A percentile compares a stretch with the other conserved stretches of the same genome.
Evolutionary conservation across 2,797 vertebrate genomes (phyloP).

Genomic region (Schizopygopsis malacanthus): DNA sequence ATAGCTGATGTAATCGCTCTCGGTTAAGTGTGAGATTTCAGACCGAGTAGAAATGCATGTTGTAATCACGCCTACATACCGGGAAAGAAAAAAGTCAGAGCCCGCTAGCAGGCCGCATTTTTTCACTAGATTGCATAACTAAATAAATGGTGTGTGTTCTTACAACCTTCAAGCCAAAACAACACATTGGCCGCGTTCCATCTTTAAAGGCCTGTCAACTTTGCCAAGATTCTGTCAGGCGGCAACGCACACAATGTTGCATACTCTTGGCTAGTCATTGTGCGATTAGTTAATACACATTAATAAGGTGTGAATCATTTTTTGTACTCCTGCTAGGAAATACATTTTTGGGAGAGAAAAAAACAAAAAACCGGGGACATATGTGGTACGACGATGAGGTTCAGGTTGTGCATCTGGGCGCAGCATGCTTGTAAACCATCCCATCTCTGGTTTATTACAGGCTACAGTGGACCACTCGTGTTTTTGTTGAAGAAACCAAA

Average conservation of each 20-base stretch:
- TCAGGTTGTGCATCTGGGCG: constrained; percentile 73
- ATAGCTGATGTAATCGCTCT: constrained; percentile 52
- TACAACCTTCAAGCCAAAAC: constrained; percentile 71
- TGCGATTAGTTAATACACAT: constrained; percentile 75
- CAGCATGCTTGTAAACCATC: constrained; percentile 76
- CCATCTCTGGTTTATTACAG: constrained; percentile 68
- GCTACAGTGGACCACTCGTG: constrained; percentile 54
- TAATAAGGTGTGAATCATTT: constrained; percentile 71
- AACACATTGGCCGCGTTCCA: constrained; percentile 79
- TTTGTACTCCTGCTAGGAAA: constrained; percentile 63
- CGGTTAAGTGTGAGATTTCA: constrained; percentile 62
- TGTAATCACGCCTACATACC: constrained; percentile 62
- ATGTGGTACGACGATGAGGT: constrained; percentile 64
- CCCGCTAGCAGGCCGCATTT: constrained; percentile 60
- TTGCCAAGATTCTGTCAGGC: constrained; percentile 82
- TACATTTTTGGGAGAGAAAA: constrained; percentile 52
- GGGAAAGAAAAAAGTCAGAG: constrained; percentile 68
- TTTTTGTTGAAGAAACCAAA: constrained; percentile 66
- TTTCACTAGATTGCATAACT: constrained; percentile 76
- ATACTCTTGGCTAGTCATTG: constrained; percentile 72
- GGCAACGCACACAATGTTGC: constrained; percentile 70
- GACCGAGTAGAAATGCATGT: constrained; percentile 65
- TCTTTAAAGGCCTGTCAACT: constrained; percentile 67
- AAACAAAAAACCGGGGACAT: constrained; percentile 44
- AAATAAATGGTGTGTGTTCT: constrained; percentile 70